Evolutionary conservation across 1,140 invertebrate species (phyloP).

Genomic region (Pissodes strobi): DNA sequence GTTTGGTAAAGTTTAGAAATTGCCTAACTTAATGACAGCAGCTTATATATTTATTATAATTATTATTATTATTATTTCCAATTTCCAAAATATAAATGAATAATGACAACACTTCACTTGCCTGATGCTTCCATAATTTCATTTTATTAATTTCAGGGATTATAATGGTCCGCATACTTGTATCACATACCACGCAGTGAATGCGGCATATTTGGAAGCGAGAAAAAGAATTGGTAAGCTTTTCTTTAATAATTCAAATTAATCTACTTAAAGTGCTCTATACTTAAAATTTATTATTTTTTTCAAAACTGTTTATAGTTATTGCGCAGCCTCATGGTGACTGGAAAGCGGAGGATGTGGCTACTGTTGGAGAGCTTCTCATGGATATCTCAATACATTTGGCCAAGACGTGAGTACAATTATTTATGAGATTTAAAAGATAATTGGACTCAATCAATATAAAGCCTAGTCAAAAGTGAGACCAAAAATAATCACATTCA

Average conservation of each 20-base stretch:
- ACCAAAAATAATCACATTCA: too few relatives aligned
- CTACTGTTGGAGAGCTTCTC: constrained; percentile 81
- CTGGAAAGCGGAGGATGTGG: constrained; percentile 80
- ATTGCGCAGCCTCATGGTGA: constrained; percentile 73
- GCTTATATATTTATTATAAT: too few relatives aligned
- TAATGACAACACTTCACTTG: too few relatives aligned
- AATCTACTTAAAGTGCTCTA: neutral
- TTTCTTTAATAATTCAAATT: neutral
- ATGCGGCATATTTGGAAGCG: constrained; percentile 85
- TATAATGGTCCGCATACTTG: constrained; percentile 76
- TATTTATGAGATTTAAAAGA: too few relatives aligned
- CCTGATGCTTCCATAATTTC: too few relatives aligned
- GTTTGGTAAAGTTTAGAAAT: too few relatives aligned
- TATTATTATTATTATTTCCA: neutral
- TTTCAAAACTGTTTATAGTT: constrained; percentile 59
- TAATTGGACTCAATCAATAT: too few relatives aligned
- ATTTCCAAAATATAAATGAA: too few relatives aligned
- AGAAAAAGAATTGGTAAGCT: constrained; percentile 82
- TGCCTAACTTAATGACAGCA: too few relatives aligned
- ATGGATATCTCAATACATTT: constrained; percentile 84
- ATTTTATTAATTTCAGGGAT: constrained; percentile 70
- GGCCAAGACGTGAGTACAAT: constrained; percentile 76
- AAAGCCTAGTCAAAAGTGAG: too few relatives aligned
- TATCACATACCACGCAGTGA: constrained; percentile 89
- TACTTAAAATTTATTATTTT: neutral